phyloP scores from a whole-genome alignment of 2,113 vertebrate genomes.

The Cyprinodon tularosa region DNA sequence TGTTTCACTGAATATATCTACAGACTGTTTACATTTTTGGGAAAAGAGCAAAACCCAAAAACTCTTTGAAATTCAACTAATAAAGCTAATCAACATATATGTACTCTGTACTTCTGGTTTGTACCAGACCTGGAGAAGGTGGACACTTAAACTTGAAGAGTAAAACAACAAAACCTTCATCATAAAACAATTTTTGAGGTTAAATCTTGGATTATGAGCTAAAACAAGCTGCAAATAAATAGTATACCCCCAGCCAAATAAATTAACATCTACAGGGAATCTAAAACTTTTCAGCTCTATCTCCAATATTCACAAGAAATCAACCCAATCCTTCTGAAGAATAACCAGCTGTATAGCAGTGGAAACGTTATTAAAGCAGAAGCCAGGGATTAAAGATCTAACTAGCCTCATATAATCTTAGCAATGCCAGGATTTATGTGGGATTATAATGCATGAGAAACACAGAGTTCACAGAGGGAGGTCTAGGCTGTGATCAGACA shows the following conservation, averaged over 20 bases:
- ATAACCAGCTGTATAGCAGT: conserved; percentile 4
- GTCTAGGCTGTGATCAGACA: conserved; percentile 10
- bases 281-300: background rate
- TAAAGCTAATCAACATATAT: conserved; percentile 24
- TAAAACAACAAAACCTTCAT: background rate
- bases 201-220: conserved; percentile 13
- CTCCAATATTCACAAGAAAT: background rate
- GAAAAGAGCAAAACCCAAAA: background rate
- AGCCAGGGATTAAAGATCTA: conserved; percentile 41
- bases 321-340: background rate
- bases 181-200: conserved; percentile 16
- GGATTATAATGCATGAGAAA: conserved; percentile 51
- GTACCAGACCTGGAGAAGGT: conserved; percentile 18
- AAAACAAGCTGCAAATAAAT: background rate
- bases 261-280: background rate
- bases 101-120: conserved; percentile 29
- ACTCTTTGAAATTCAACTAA: background rate
- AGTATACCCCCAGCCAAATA: background rate
- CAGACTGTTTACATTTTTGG: background rate
- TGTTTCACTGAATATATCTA: conserved; percentile 19
- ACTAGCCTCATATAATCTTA: conserved; percentile 57
- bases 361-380: conserved; percentile 32
- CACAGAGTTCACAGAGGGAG: conserved; percentile 11
- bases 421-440: conserved; percentile 32
- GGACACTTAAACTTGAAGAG: conserved; percentile 32